Base-by-base conservation (phyloP, 2,113 vertebrate species). In the Ascaphus truei region DNA sequence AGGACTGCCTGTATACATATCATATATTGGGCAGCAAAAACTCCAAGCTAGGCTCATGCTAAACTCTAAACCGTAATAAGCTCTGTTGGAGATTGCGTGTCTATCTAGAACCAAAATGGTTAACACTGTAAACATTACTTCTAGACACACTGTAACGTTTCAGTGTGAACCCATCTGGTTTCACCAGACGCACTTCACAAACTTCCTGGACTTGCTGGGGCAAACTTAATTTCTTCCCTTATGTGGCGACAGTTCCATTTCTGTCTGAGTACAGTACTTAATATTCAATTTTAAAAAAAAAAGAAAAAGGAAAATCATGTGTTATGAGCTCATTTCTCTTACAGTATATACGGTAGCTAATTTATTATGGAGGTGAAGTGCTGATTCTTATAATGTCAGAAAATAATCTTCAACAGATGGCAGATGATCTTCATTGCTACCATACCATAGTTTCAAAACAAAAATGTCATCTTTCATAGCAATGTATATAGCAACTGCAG, bases 201-300 rank as follows among this genome's bases (percentile, higher is more conserved):
- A 33, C 55, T 65, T 65, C 52, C 39, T 43, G 27, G 39, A 66
- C 63, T 55, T 55, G 51, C 63, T 66, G 51, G 43, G 51, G 52
- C 52, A 66, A 66, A 66, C 63, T 37, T 66, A 66, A 66, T 66
- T 66, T 66, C 63, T 66, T 66, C 63, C 41, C 53, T 66, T 51
- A 66, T 26, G 30, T 66, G 50, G 51, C 53, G 63, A 55, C 51
- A 43, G 63, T 36, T 30, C 63, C 53, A 66, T 55, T 36, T 55
- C 51, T 31, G 26, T 22, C 56, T 58, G 48, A 39, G 47, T 52
- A 22, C 33, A 12, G 47, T 8, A 5, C 34, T 41, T 66, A 39
- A 43, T 66, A 48, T 65, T 65, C 25, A 12, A 18, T 53, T 33
- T 16, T 22, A 26, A 56, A 30, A 43, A 55, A 34, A 20, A 66